Base-by-base conservation (phyloP, 1,140 invertebrate species). In the Drosophila malerkotliana region DNA sequence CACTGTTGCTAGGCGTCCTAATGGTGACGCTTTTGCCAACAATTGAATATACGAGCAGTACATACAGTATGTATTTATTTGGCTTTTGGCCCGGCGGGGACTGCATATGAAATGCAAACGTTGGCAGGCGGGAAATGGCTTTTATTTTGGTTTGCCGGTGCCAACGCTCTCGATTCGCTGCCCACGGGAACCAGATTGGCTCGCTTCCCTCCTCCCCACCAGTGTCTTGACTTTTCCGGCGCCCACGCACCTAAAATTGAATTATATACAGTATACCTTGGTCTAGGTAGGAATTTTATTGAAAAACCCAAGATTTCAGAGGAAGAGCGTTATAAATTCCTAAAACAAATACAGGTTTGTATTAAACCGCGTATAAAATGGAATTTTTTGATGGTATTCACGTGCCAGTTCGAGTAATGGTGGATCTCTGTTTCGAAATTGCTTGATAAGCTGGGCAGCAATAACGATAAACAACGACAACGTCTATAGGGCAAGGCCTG, bases 361-460 rank as follows among this genome's bases (percentile, higher is more conserved):
- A 28, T 28, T 28, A 28, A 6, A 28, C 32, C 32, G 14, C 14
- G 32, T 51, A 59, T 41, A 0, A n/a, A 41, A 45, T 49, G 39
- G 67, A 56, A 78, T 73, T 78, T 79, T 79, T 79, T 52, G 49
- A 75, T 62, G 49, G 66, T 47, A 74, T 71, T 79, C 77, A 79
- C 77, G 77, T 79, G 77, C 63, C 63, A 53, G 24, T 26, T 45
- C 53, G 71, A 32, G 12, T 44, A 34, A 59, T 26, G 64, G 67
- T 72, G 68, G 55, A 45, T 53, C 52, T 62, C 37, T 21, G 26
- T 84, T 79, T 79, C 61, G 66, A 57, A 59, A 76, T 72, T 60
- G 48, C 37, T 49, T 53, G 82, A 85, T 87, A 85, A 84, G 72
- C 21, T 54, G 39, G 30, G 3, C 4, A 64, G 41, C 44, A 26